Conservation (phyloP, 2,113 vertebrate genomes). For the Trinectes maculatus region DNA sequence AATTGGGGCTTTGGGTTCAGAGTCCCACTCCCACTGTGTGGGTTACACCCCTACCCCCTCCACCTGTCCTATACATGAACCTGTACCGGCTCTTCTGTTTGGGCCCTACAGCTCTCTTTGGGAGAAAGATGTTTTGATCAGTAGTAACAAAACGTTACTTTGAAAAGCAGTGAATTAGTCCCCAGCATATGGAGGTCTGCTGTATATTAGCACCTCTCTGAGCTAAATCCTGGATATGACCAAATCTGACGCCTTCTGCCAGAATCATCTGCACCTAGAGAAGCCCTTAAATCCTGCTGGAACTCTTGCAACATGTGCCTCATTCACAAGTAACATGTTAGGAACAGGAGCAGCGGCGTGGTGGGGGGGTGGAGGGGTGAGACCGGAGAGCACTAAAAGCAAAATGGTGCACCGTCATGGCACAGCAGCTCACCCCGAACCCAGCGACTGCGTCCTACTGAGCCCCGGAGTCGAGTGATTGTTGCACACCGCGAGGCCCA, state of each 20-base stretch:
- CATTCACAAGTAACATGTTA: slow-evolving; percentile 59
- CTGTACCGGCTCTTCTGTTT: no score
- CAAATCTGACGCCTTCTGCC: slow-evolving; percentile 25
- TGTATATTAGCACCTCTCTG: not conserved
- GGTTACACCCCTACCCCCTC: no score
- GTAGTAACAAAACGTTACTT: no score
- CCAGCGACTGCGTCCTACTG: slow-evolving; percentile 3
- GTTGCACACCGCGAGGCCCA: slow-evolving; percentile 54
- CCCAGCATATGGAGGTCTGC: not conserved
- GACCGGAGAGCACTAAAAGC: slow-evolving; percentile 1
- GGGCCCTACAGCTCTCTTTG: no score
- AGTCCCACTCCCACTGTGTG: no score
- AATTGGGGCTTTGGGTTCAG: no score
- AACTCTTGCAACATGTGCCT: slow-evolving; percentile 61
- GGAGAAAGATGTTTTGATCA: no score
- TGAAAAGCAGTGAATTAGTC: not conserved
- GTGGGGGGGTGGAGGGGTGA: no score
- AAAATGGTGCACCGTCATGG: slow-evolving; percentile 45
- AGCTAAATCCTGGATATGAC: slow-evolving; percentile 3
- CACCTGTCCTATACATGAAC: no score
- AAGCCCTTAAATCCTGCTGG: slow-evolving; percentile 46
- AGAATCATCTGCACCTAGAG: slow-evolving; percentile 47
- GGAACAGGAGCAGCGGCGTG: slow-evolving; percentile 44
- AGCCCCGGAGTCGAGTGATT: slow-evolving; percentile 27
- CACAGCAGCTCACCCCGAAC: slow-evolving; percentile 32